Conservation (phyloP, 2,113 vertebrate genomes). For the Pseudorectes ferrugineus region DNA sequence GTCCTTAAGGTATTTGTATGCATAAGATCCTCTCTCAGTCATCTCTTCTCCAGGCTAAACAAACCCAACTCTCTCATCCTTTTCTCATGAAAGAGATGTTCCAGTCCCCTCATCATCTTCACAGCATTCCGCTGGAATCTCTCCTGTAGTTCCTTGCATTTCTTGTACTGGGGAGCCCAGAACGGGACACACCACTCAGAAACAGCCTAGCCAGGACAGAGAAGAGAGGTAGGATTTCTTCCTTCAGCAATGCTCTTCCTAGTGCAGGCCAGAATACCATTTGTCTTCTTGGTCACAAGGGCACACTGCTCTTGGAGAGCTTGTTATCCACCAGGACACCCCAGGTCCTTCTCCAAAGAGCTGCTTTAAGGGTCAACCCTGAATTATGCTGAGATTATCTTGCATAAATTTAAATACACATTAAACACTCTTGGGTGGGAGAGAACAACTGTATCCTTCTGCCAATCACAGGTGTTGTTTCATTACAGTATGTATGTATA, state of each 20-base stretch:
- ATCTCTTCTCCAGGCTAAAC: background rate
- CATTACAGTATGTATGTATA: background rate
- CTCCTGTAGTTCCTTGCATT: background rate
- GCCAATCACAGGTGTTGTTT: background rate
- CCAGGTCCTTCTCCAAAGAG: background rate
- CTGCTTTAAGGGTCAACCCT: background rate
- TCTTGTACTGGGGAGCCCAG: background rate
- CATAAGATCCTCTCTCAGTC: background rate
- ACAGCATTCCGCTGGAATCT: background rate
- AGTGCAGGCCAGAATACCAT: background rate
- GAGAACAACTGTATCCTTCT: background rate
- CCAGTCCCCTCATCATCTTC: background rate
- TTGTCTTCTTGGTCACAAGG: background rate
- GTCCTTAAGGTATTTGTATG: background rate
- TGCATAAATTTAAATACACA: background rate
- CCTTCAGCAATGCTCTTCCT: background rate
- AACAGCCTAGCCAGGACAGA: background rate
- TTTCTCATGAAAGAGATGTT: background rate
- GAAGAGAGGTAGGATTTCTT: background rate
- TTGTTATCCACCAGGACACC: background rate
- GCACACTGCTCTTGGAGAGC: background rate
- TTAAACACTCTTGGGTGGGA: background rate
- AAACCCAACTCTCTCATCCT: background rate
- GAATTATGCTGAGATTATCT: background rate
- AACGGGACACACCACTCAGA: background rate